Evolutionary conservation across 2,888 invertebrate genomes (phyloP), one percentile per base, ranked within the genome.

Genomic region (Aphrophora alni): DNA sequence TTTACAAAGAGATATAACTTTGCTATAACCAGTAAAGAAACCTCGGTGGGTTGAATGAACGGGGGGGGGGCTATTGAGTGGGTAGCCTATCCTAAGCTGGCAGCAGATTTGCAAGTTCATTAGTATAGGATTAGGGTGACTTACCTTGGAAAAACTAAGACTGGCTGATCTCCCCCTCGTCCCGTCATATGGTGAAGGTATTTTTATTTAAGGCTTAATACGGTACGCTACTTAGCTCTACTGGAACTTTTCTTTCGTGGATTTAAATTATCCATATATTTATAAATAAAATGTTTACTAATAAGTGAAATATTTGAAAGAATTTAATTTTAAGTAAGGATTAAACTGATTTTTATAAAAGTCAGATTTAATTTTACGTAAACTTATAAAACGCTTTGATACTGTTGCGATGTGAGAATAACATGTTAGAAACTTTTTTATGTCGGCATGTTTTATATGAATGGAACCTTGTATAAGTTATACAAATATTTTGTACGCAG

Each of bases 91-190:
- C 21, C 59, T 28, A 73, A 80, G 82, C 76, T 75, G 78, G 28
- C 71, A 68, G 72, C 77, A 82, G 82, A 82, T 82, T 78, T 82
- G 80, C 75, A 80, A 78, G 82, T 82, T 82, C 82, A 82, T 82
- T 82, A 82, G 82, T 76, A 80, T 51, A 38, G 82, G 82, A 82
- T 82, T 82, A 80, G 80, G 72, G 51, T 38, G 26, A 68, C 75
- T 77, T 78, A 78, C 75, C 78, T 75, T 75, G 81, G 76, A 81
- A 81, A 81, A 81, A 81, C 81, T 77, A 68, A 79, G 78, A 38
- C 74, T 68, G 69, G 78, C 78, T 79, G 68, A 79, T 79, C 78
- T n/a, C 26, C 7, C 24, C 12, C 24, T 1, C 25, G 59, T 21
- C 59, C 59, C 4, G 12, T 59, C 59, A 59, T 59, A 59, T 59